Evolutionary conservation across 2,113 vertebrate genomes (phyloP).

Genomic region (Dicrurus megarhynchus): DNA sequence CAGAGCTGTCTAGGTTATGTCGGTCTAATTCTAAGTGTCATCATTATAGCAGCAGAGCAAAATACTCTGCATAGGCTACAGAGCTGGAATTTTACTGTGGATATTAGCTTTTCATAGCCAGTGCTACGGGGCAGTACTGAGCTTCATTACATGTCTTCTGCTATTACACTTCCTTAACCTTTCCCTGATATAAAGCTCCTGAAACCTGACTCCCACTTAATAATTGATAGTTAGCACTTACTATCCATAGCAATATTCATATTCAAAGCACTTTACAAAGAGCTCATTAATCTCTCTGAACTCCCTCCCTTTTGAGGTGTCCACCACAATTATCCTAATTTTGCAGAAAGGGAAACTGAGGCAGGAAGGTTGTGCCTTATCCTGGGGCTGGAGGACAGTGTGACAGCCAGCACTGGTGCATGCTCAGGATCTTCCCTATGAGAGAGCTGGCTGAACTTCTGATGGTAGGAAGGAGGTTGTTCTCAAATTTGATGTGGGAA

Average conservation of each 20-base stretch:
- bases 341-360: slow-evolving; percentile 34
- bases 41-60: slow-evolving; percentile 60
- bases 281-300: background rate
- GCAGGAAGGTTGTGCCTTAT: background rate
- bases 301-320: background rate
- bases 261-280: slow-evolving; percentile 31
- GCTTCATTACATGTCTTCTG: slow-evolving; percentile 28
- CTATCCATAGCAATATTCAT: background rate
- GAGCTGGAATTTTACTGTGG: slow-evolving; percentile 46
- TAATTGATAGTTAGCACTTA: slow-evolving; percentile 51
- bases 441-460: background rate
- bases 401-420: background rate
- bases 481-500: background rate
- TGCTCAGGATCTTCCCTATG: background rate
- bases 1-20: slow-evolving; percentile 68
- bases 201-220: slow-evolving; percentile 45
- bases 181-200: slow-evolving; percentile 44
- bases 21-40: slow-evolving; percentile 68
- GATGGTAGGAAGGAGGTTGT: background rate
- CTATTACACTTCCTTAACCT: slow-evolving; percentile 42
- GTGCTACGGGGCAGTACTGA: slow-evolving; percentile 11
- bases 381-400: background rate
- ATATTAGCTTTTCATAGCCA: slow-evolving; percentile 26
- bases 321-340: background rate
- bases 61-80: slow-evolving; percentile 55